Percentiles rank a stretch among this genome's conserved stretches.
phyloP scores from a whole-genome alignment of 2,888 invertebrate species.

The Creontiades dilutus region DNA sequence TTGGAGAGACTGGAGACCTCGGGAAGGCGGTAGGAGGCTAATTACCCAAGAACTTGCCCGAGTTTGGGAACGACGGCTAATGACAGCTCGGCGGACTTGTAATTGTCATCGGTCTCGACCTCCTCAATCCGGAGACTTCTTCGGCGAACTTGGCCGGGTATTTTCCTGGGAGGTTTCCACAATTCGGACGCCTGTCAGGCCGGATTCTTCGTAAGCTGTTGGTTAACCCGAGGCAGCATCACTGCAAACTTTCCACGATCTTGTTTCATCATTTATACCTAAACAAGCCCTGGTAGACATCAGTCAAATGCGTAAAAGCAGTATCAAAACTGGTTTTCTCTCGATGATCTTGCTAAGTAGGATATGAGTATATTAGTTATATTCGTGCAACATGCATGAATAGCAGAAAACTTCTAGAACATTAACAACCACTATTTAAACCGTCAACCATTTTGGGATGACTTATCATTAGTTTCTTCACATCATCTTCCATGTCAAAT shows the following conservation, averaged over 20 bases:
- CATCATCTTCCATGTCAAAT: no score
- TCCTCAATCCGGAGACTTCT: not conserved
- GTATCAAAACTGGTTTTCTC: no score
- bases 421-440: no score
- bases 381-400: no score
- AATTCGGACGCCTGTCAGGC: not conserved
- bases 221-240: not conserved
- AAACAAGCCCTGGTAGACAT: no score
- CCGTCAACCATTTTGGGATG: no score
- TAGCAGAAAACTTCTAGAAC: no score
- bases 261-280: no score
- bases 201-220: not conserved
- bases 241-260: not conserved
- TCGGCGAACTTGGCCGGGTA: not conserved
- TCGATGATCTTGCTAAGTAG: no score
- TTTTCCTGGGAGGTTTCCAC: not conserved
- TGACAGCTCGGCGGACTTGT: slow-evolving; percentile 41
- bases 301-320: no score
- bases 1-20: not conserved
- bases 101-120: not conserved
- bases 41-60: slow-evolving; percentile 41
- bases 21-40: not conserved
- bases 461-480: no score
- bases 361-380: no score
- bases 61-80: slow-evolving; percentile 45